Evolutionary conservation across 23 tunicate species (phyloP).

Genomic region (Ascidia mentula): DNA sequence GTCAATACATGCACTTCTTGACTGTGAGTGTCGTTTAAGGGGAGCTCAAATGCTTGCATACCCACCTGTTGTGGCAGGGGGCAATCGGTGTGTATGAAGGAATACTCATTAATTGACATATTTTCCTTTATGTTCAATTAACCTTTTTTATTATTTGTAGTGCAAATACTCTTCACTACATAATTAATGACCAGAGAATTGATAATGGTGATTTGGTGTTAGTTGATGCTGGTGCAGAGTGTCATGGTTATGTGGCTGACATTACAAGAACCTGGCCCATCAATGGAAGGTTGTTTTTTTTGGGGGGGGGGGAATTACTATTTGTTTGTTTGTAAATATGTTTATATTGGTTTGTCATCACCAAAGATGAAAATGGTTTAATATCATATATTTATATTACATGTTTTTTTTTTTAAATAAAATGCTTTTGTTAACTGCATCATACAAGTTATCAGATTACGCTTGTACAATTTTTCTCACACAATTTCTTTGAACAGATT

Average conservation of each 20-base stretch:
- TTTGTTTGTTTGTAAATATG: background rate
- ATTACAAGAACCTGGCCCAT: constrained; percentile 88
- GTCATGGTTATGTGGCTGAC: constrained; percentile 91
- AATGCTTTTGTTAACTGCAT: background rate
- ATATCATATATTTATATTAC: background rate
- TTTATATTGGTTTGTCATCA: background rate
- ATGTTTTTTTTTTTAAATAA: background rate
- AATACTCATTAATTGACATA: background rate
- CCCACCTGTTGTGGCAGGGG: constrained; percentile 95
- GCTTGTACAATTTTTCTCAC: too few species aligned
- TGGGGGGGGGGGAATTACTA: background rate
- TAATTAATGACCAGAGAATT: constrained; percentile 60
- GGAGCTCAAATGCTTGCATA: constrained; percentile 92
- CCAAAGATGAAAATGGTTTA: background rate
- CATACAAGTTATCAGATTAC: background rate
- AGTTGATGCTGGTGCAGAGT: constrained; percentile 89
- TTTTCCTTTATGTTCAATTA: too few species aligned
- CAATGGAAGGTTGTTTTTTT: constrained; percentile 95
- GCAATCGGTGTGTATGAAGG: constrained; percentile 50
- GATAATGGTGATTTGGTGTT: constrained; percentile 71
- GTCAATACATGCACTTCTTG: constrained; percentile 62
- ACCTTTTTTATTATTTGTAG: constrained; percentile 30
- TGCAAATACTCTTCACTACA: constrained; percentile 87
- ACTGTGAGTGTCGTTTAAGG: constrained; percentile 49
- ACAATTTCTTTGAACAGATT: constrained; percentile 33